phyloP scores from a whole-genome alignment of 1,140 invertebrate genomes.

The Physella acuta region DNA sequence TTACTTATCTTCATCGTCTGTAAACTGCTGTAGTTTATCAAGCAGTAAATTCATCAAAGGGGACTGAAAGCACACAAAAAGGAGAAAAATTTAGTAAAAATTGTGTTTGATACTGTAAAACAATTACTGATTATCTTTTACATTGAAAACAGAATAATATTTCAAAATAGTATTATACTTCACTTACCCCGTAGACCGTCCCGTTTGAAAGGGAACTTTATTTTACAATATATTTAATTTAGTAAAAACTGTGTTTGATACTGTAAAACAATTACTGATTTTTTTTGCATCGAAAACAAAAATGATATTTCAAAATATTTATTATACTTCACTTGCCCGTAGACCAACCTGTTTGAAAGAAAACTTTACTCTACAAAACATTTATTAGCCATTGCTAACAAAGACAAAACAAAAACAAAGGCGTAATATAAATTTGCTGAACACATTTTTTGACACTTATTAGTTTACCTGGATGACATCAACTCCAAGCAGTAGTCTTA shows the following conservation, averaged over 20 bases:
- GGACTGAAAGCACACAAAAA: constrained; percentile 6
- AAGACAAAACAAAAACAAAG: too few species aligned
- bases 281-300: background rate
- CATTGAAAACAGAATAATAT: background rate
- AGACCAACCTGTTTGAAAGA: background rate
- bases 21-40: constrained; percentile 15
- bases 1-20: constrained; percentile 15
- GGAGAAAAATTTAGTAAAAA: background rate
- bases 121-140: background rate
- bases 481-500: constrained; percentile 21
- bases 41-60: constrained; percentile 16
- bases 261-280: too few species aligned
- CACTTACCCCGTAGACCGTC: background rate
- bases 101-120: background rate
- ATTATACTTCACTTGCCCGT: background rate
- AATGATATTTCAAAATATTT: background rate
- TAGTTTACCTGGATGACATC: constrained; percentile 22
- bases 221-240: background rate
- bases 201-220: background rate
- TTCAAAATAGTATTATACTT: background rate
- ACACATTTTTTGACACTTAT: too few species aligned
- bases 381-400: background rate
- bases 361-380: background rate
- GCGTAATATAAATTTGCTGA: too few species aligned
- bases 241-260: background rate